phyloP scores from a whole-genome alignment of 2,888 invertebrate species.

The Nebria salina region DNA sequence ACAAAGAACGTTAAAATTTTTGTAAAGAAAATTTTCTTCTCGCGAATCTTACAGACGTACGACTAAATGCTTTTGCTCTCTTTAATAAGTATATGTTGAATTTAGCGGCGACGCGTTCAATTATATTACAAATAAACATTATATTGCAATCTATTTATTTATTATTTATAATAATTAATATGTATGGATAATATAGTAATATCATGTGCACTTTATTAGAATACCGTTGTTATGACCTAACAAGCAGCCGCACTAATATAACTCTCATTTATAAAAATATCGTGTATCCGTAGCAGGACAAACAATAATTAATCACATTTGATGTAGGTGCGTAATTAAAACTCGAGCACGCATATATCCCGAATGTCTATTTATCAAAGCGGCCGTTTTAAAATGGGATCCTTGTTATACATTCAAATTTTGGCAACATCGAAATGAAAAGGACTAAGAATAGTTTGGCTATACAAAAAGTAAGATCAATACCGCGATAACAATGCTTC shows the following conservation, averaged over 20 bases:
- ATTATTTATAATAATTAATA: not conserved
- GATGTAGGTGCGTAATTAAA: constrained; percentile 43
- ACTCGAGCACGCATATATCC: constrained; percentile 26
- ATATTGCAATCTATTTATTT: too few species aligned
- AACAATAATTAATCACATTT: constrained; percentile 38
- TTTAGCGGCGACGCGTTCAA: too few species aligned
- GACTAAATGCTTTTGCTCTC: too few species aligned
- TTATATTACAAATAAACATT: too few species aligned
- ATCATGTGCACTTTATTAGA: not conserved
- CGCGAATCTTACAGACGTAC: too few species aligned
- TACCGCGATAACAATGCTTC: not conserved
- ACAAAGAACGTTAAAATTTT: too few species aligned
- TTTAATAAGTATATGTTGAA: too few species aligned
- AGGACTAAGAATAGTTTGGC: not conserved
- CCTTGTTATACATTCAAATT: not conserved
- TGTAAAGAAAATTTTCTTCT: too few species aligned
- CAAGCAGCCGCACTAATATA: not conserved
- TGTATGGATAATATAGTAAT: not conserved
- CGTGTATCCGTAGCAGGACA: not conserved
- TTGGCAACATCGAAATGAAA: not conserved
- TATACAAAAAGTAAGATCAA: not conserved
- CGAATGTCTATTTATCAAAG: constrained; percentile 35
- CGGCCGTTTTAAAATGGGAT: not conserved
- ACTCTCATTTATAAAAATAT: not conserved
- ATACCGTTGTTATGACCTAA: not conserved